Conservation (phyloP, 2,888 invertebrate genomes). For the Clepsis dumicolana region DNA sequence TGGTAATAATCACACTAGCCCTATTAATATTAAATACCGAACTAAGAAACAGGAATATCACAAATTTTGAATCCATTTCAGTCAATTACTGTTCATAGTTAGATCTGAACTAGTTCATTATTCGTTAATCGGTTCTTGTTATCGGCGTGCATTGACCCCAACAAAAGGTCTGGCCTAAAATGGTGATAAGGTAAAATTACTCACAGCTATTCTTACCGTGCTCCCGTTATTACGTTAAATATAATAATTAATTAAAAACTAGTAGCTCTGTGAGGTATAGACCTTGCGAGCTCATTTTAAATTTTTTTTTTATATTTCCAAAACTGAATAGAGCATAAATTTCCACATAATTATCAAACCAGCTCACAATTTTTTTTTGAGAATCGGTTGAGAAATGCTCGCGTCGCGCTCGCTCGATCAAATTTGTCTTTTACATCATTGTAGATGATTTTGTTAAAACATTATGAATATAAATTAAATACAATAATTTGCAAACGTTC, state of each 20-base stretch:
- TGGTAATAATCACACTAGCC: slow-evolving; percentile 53
- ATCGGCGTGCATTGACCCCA: slow-evolving; percentile 28
- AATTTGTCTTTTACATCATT: not conserved
- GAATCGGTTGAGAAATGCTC: no score
- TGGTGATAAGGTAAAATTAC: slow-evolving; percentile 24
- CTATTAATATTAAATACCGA: slow-evolving; percentile 18
- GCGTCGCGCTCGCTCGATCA: no score
- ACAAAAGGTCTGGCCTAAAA: slow-evolving; percentile 22
- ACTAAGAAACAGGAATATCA: slow-evolving; percentile 3
- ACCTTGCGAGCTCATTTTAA: no score
- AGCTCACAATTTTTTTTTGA: no score
- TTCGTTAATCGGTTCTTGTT: slow-evolving; percentile 20
- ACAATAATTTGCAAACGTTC: slow-evolving; percentile 5
- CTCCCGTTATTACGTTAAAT: not conserved
- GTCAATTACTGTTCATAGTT: slow-evolving; percentile 25
- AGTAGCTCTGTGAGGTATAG: no score
- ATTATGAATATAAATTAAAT: not conserved
- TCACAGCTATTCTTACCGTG: not conserved
- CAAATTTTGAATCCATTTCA: slow-evolving; percentile 20
- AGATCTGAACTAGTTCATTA: slow-evolving; percentile 22
- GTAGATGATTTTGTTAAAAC: not conserved
- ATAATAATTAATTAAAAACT: no score
- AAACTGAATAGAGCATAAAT: no score
- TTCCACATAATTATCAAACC: no score
- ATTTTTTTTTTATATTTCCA: no score